phyloP scores from a whole-genome alignment of 2,888 invertebrate species.

The Trachelus tabidus region DNA sequence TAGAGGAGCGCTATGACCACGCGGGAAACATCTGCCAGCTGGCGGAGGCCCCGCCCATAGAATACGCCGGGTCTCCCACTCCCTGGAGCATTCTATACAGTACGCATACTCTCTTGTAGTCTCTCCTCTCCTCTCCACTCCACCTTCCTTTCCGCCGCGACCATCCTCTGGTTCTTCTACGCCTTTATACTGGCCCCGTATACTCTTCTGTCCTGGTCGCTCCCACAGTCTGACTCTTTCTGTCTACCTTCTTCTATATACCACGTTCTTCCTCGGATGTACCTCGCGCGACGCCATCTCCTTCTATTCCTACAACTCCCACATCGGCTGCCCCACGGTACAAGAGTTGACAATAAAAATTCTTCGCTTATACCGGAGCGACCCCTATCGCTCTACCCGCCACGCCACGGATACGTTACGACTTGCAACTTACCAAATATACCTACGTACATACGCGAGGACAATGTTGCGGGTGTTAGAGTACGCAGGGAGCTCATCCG shows the following conservation, averaged over 20 bases:
- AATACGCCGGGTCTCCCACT: conserved; percentile 49
- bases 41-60: conserved; percentile 70
- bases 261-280: neutral
- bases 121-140: conserved; percentile 29
- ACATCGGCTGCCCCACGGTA: conserved; percentile 13
- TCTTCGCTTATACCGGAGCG: conserved; percentile 10
- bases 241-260: neutral
- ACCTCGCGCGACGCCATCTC: neutral
- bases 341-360: conserved; percentile 22
- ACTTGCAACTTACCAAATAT: neutral
- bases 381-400: neutral
- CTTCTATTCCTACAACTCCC: neutral
- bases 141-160: neutral
- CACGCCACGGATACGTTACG: neutral
- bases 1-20: conserved; percentile 56
- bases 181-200: neutral
- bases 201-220: neutral
- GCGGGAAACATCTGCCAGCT: conserved; percentile 72
- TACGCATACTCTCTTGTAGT: conserved; percentile 10
- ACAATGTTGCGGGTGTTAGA: neutral
- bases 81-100: neutral
- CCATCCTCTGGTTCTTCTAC: neutral
- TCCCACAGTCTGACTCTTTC: neutral
- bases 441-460: neutral
- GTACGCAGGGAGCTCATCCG: neutral